phyloP scores from a whole-genome alignment of 2,797 vertebrate genomes.

The Anguilla pacifica region DNA sequence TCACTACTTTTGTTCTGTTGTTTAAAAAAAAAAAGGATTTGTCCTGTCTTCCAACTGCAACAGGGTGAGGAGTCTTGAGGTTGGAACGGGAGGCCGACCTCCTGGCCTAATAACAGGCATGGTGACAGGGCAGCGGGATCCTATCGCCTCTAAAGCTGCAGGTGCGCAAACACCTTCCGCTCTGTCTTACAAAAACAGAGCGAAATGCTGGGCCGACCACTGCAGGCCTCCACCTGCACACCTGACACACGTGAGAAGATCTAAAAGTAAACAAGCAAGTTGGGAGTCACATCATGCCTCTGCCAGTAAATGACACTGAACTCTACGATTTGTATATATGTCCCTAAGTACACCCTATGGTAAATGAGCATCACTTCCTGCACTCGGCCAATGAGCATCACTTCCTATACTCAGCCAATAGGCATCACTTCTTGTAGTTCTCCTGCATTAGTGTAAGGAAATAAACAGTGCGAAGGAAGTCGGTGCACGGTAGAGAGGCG shows the following conservation, averaged over 20 bases:
- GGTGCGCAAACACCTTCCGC: not conserved
- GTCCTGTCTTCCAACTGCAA: not conserved
- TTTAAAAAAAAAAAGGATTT: no score
- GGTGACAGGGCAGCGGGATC: not conserved
- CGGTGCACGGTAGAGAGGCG: not conserved
- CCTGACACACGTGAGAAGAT: not conserved
- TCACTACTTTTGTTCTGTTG: no score
- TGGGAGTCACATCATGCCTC: not conserved
- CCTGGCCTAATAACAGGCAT: not conserved
- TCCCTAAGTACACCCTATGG: no score
- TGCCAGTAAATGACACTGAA: not conserved
- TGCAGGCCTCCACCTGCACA: not conserved
- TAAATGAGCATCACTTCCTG: not conserved
- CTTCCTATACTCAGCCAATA: slow-evolving; percentile 2
- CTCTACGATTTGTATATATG: no score
- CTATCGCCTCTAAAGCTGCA: not conserved
- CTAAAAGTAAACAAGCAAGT: not conserved
- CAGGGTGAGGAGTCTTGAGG: no score
- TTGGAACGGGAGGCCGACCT: not conserved
- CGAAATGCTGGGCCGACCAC: not conserved
- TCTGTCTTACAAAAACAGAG: not conserved
- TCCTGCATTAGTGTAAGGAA: not conserved
- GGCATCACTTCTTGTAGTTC: not conserved
- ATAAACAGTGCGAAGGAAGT: not conserved
- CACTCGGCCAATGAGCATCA: not conserved